Conservation (phyloP, 2,113 vertebrate genomes). For the Laticauda laticaudata region DNA sequence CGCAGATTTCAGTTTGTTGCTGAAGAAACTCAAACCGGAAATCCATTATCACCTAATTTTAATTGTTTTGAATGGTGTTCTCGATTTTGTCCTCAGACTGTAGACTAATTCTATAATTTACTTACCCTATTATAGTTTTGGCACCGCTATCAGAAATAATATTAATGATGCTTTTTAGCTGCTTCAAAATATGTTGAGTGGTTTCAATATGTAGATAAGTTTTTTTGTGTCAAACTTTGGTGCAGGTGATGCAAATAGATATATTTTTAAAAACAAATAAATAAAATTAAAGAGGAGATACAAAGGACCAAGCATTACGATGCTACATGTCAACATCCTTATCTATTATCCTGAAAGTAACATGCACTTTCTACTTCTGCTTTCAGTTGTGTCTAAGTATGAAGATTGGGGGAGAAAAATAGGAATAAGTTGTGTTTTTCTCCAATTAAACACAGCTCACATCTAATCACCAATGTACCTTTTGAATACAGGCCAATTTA, state of each 20-base stretch:
- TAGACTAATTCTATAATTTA: background rate
- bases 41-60: background rate
- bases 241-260: background rate
- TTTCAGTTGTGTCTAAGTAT: background rate
- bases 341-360: background rate
- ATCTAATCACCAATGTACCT: background rate
- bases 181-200: background rate
- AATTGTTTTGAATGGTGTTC: background rate
- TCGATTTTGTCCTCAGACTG: background rate
- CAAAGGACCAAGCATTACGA: background rate
- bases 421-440: background rate
- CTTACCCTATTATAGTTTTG: background rate
- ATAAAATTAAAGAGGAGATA: background rate
- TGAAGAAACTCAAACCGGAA: too few relatives aligned
- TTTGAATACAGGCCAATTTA: background rate
- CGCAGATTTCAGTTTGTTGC: too few relatives aligned
- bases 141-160: background rate
- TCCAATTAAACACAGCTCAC: background rate
- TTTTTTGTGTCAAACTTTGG: background rate
- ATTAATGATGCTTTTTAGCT: background rate
- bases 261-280: background rate
- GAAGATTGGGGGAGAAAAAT: too few relatives aligned
- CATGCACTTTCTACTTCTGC: background rate
- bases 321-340: background rate
- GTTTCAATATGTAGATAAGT: background rate